Base-by-base conservation (phyloP, 1,140 invertebrate species). In the Ostrea denselamellosa region DNA sequence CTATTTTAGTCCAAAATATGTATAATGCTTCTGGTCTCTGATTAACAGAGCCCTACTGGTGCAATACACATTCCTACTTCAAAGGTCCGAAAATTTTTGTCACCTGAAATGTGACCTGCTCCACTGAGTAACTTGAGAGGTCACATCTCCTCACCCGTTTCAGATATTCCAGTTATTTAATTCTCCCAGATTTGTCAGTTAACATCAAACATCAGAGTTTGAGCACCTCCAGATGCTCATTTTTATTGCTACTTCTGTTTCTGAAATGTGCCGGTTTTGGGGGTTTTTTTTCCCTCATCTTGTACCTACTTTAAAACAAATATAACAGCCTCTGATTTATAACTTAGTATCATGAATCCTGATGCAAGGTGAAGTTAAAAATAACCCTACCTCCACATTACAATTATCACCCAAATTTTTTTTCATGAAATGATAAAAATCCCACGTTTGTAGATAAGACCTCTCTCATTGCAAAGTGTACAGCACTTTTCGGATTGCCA, bases 211-310 rank as follows among this genome's bases (percentile, higher is more conserved):
- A 14, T 77, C 25, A 28, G 65, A 71, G 28, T 34, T n/a, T 77
- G 25, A 12, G 25, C 22, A 10, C 25, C 25, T 22, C 68, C 68
- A 71, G 68, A 71, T 71, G 68, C 68, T n/a, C 25, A 14, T 77
- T 77, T 71, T 77, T 77, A 77, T 77, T 77, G 68, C 68, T 34
- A 77, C 68, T 77, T 77, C 68, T 77, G 68, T 77, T 62, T 77
- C 68, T 77, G 65, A 71, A 25, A 25, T 71, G 65, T 71, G 68
- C 28, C 34, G 14, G 17, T 56, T 56, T 56, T n/a, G n/a, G 34
- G 34, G 34, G 1, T 44, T 56, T 56, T 68, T 68, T 34, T 34
- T 12, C 22, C 25, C 12, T 17, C 4, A 28, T 77, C 25, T 14
- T 14, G 22, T 28, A 8, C 22, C 68, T 77, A 25, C 68, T 77